Conservation (phyloP, 2,113 vertebrate species). For the Psammodynastes pulverulentus region DNA sequence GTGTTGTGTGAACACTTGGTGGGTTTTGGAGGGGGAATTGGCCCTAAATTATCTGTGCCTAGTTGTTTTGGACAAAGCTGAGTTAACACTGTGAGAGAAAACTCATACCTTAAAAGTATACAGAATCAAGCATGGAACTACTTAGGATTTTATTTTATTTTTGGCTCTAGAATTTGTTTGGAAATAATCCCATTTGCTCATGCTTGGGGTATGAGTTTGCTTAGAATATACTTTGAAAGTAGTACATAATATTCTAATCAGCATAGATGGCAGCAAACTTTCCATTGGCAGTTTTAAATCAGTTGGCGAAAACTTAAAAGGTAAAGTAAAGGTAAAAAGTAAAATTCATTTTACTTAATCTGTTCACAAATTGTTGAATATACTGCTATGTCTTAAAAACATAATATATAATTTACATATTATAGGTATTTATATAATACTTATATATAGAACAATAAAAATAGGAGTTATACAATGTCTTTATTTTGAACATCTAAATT, state of each 20-base stretch:
- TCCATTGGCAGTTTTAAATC: neutral
- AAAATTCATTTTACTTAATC: slow-evolving; percentile 4
- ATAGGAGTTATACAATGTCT: neutral
- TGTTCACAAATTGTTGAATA: slow-evolving; percentile 7
- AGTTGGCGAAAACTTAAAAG: neutral
- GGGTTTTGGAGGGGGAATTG: neutral
- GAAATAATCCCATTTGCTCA: neutral
- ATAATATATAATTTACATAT: neutral
- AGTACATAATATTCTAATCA: neutral
- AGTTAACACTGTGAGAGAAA: neutral
- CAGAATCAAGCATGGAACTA: neutral
- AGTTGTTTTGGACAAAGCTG: neutral
- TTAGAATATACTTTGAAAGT: neutral
- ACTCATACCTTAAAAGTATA: neutral
- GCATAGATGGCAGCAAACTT: neutral
- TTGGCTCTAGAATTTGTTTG: neutral
- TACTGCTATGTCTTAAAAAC: neutral
- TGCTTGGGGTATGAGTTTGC: neutral
- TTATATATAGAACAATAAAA: neutral
- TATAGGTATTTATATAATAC: neutral
- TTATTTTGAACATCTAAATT: neutral
- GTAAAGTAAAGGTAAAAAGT: too few relatives aligned
- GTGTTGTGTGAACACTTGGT: neutral
- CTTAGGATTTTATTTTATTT: neutral
- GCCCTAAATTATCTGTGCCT: neutral